Conservation (phyloP, 2,888 invertebrate genomes). For the Lamproptera curius region DNA sequence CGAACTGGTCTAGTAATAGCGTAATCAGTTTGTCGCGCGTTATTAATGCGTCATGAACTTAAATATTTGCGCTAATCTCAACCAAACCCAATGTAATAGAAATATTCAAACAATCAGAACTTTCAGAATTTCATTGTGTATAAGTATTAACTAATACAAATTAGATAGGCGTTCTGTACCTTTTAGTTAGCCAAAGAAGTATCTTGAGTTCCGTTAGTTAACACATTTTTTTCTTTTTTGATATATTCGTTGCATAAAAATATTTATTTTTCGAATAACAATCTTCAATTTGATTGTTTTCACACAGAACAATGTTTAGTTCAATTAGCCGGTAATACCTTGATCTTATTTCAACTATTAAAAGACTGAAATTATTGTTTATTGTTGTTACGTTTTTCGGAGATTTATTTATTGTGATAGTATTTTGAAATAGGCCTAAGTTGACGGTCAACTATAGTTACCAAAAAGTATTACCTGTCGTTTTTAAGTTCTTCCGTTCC, state of each 20-base stretch:
- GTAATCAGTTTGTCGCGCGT: constrained; percentile 25
- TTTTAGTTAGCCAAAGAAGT: constrained; percentile 45
- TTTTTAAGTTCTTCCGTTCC: constrained; percentile 52
- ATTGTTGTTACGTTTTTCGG: constrained; percentile 64
- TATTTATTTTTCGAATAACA: constrained; percentile 9
- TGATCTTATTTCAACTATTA: constrained; percentile 45
- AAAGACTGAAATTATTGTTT: constrained; percentile 69
- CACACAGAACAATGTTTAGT: not conserved
- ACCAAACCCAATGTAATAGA: constrained; percentile 12
- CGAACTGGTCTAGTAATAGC: constrained; percentile 21
- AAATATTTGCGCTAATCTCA: constrained; percentile 15
- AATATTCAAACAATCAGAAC: constrained; percentile 5
- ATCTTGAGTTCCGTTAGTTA: constrained; percentile 30
- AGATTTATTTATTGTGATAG: constrained; percentile 74
- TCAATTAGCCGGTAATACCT: constrained; percentile 17
- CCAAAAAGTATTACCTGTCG: constrained; percentile 74
- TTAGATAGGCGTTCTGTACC: constrained; percentile 28
- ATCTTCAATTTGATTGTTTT: constrained; percentile 3
- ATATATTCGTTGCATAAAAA: constrained; percentile 11
- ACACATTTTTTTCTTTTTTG: no score
- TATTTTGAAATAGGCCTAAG: constrained; percentile 44
- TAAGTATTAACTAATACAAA: not conserved
- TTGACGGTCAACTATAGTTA: constrained; percentile 68
- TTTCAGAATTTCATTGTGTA: not conserved
- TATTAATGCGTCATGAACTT: constrained; percentile 26